Percentiles rank a stretch among this genome's conserved stretches.
phyloP scores from a whole-genome alignment of 2,797 vertebrate species.

The Arvicola amphibius region DNA sequence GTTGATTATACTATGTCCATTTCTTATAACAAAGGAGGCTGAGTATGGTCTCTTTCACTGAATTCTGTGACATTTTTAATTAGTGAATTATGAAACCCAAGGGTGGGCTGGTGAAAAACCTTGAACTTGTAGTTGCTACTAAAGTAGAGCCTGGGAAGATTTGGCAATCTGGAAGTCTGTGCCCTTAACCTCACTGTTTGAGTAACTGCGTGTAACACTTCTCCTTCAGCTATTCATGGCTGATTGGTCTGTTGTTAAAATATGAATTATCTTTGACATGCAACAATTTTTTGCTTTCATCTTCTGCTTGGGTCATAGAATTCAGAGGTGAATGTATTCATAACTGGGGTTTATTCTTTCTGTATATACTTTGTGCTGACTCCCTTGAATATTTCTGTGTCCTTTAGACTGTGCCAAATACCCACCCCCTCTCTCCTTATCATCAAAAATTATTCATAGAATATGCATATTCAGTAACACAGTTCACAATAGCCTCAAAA shows the following conservation, averaged over 20 bases:
- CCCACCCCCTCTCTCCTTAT: not conserved
- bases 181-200: not conserved
- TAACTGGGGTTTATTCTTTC: not conserved
- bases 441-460: conserved; percentile 15
- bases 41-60: not conserved
- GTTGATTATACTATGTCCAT: not conserved
- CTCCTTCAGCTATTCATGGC: not conserved
- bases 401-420: conserved; percentile 19
- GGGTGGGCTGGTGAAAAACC: not conserved
- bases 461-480: conserved; percentile 22
- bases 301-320: not conserved
- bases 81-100: conserved; percentile 5
- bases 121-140: not conserved
- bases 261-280: conserved; percentile 1
- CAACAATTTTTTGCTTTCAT: not conserved
- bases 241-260: conserved; percentile 26
- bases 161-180: not conserved
- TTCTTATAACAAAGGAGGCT: conserved; percentile 7
- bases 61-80: not conserved
- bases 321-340: not conserved
- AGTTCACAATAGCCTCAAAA: conserved; percentile 30
- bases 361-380: not conserved
- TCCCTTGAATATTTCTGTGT: conserved; percentile 1
- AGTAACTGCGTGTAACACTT: not conserved
- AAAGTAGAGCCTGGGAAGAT: conserved; percentile 1